Base-by-base conservation (phyloP, 2,797 vertebrate species). In the Simalia tracyae region DNA sequence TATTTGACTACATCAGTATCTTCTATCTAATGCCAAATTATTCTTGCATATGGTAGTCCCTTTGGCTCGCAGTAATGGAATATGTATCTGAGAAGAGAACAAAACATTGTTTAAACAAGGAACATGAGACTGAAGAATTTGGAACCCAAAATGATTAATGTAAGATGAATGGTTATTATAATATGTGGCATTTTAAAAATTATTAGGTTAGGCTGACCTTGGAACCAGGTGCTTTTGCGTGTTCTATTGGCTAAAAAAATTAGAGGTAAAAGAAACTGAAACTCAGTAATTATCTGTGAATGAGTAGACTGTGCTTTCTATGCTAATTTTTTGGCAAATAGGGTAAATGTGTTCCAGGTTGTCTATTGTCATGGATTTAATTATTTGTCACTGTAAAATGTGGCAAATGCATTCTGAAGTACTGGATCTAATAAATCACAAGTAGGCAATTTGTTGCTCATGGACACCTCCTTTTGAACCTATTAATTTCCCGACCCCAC, bases 181-280 rank as follows among this genome's bases (percentile, higher is more conserved):
- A 89, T 92, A 57, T 89, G 15, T 94, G 91, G 93, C 94, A 94
- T 66, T 91, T 92, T 57, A 94, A 94, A 92, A 93, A 88, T 50
- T n/a, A 90, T 87, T 92, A 46, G 92, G 54, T 95, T 88, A 89
- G 56, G 26, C 63, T 85, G 84, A 95, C 93, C 12, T 31, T 95
- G 92, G 54, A 94, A 95, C 90, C 90, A 96, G 94, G 95, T 97
- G 93, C 91, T 96, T 96, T 93, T 94, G 90, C 89, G 92, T 92
- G 89, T 96, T 96, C 93, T 94, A 94, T 94, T 93, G 93, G 86
- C 94, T 96, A 84, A 94, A 89, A 92, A 92, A 94, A 76, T 36
- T 94, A 76, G 86, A 91, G 88, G 54, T 95, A 93, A 95, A 96
- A 93, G 93, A 91, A 87, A 12, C 60, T 94, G 68, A 95, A 96